Conservation (phyloP, 2,888 invertebrate genomes). For the Myopa testacea region DNA sequence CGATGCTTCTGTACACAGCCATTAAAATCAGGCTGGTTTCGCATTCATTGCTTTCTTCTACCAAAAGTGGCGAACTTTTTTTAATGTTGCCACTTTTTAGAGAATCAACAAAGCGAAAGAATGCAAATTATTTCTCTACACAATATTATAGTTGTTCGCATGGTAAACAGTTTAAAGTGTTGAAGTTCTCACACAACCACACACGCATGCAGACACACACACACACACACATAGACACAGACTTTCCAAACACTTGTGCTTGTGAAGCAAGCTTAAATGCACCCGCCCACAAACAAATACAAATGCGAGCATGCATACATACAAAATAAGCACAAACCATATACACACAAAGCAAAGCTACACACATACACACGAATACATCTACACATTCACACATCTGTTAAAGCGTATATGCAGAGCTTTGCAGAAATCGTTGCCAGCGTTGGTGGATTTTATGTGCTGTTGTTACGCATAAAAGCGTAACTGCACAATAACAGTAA, state of each 20-base stretch:
- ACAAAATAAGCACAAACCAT: neutral
- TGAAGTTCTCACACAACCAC: neutral
- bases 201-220: too few species aligned
- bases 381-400: neutral
- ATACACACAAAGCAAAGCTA: too few species aligned
- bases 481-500: neutral
- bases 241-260: neutral
- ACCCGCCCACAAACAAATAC: too few species aligned
- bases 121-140: neutral
- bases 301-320: neutral
- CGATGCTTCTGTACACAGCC: neutral
- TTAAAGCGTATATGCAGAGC: neutral
- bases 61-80: too few species aligned
- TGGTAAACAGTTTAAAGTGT: neutral
- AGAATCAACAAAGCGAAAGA: neutral
- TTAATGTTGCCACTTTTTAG: neutral
- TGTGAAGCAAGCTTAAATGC: neutral
- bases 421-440: neutral
- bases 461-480: constrained; percentile 3
- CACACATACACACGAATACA: neutral
- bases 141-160: too few species aligned
- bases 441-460: neutral
- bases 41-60: neutral
- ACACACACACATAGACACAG: neutral
- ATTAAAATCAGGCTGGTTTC: neutral